phyloP scores from a whole-genome alignment of 2,797 vertebrate genomes.

The Selene dorsalis region DNA sequence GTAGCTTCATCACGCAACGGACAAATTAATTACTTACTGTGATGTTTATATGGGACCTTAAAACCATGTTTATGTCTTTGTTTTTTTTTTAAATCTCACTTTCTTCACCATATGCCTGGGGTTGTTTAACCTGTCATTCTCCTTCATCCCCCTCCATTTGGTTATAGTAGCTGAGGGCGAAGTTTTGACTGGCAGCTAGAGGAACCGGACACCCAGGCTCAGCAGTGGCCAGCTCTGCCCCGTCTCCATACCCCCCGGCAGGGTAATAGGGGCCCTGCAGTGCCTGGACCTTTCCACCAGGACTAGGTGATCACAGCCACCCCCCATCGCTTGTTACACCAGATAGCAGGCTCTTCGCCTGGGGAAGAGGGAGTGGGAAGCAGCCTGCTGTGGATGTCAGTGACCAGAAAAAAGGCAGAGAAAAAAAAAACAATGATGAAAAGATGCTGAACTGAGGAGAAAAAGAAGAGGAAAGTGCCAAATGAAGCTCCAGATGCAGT shows the following conservation, averaged over 20 bases:
- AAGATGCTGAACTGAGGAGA: constrained; percentile 55
- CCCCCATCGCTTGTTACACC: constrained; percentile 68
- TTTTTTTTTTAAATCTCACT: constrained; percentile 46
- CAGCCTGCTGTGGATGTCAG: constrained; percentile 80
- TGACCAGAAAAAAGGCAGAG: constrained; percentile 68
- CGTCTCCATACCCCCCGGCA: constrained; percentile 78
- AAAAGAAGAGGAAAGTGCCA: constrained; percentile 43
- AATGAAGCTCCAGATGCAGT: constrained; percentile 66
- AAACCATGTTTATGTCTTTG: constrained; percentile 35
- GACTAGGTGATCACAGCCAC: constrained; percentile 70
- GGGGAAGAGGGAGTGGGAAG: constrained; percentile 77
- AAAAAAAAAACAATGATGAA: constrained; percentile 43
- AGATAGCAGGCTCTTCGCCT: constrained; percentile 75
- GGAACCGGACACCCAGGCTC: constrained; percentile 83
- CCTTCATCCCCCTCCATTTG: constrained; percentile 70
- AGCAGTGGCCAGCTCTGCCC: constrained; percentile 78
- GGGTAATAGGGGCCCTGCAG: constrained; percentile 75
- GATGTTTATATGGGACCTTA: constrained; percentile 54
- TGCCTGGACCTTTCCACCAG: constrained; percentile 78
- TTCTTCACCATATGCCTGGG: constrained; percentile 65
- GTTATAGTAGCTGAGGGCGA: constrained; percentile 77
- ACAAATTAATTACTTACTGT: constrained; percentile 42
- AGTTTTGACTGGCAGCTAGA: constrained; percentile 83
- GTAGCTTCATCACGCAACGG: constrained; percentile 31
- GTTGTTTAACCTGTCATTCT: constrained; percentile 80